These are phyloP conservation scores for Samia ricini DNA, from an alignment of 1,140 invertebrate genomes.

Conservation along the genomic window DNA sequence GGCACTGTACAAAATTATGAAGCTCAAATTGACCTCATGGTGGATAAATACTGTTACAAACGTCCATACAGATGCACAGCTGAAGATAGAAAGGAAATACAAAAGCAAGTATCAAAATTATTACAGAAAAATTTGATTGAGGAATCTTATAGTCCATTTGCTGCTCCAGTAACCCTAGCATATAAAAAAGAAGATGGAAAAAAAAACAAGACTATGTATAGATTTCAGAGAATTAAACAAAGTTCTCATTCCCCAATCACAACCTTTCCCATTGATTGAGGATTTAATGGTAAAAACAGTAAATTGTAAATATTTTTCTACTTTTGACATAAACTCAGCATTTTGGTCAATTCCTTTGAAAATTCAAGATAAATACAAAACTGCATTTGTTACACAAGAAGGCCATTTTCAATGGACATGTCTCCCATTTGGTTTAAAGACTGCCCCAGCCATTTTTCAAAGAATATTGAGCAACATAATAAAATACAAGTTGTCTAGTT, in stretches of 20 bases:
- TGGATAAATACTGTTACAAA: conserved; percentile 18
- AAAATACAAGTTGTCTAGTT: conserved; percentile 16
- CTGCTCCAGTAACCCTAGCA: too few relatives aligned
- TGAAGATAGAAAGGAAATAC: conserved; percentile 20
- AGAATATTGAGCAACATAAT: conserved; percentile 21
- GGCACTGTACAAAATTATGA: conserved; percentile 11
- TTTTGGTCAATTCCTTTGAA: conserved; percentile 16
- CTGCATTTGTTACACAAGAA: conserved; percentile 18
- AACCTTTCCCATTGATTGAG: conserved; percentile 22
- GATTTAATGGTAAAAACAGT: conserved; percentile 18
- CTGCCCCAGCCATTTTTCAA: too few relatives aligned
- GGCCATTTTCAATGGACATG: too few relatives aligned
- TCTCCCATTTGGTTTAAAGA: too few relatives aligned
- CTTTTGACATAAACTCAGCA: conserved; percentile 21
- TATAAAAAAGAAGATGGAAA: conserved; percentile 20
- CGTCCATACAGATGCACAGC: conserved; percentile 17
- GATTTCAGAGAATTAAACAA: too few relatives aligned
- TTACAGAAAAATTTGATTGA: too few relatives aligned
- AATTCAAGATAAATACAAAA: conserved; percentile 16
- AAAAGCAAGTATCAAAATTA: conserved; percentile 19
- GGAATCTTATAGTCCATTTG: conserved; percentile 19
- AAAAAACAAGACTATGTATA: conserved; percentile 21
- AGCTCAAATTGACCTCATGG: conserved; percentile 10
- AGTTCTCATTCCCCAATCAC: conserved; percentile 18
- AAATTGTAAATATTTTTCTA: conserved; percentile 18